phyloP scores from a whole-genome alignment of 2,888 invertebrate genomes.

The Latheticus oryzae region DNA sequence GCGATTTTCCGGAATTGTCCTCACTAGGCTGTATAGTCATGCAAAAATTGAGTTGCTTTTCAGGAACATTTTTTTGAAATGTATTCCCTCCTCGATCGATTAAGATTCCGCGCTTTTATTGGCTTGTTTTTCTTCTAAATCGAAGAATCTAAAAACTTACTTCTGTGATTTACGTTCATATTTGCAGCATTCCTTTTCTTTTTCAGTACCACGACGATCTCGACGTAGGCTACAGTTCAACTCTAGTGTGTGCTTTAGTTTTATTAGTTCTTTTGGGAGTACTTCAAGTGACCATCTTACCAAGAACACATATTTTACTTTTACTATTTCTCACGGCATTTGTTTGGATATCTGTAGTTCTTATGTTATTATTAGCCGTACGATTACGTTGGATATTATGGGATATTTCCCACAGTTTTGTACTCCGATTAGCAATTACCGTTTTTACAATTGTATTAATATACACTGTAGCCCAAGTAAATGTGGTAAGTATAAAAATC shows the following conservation, averaged over 20 bases:
- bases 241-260: slow-evolving; percentile 80
- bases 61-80: no score
- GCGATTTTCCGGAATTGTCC: no score
- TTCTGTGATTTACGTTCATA: no score
- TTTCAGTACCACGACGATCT: slow-evolving; percentile 85
- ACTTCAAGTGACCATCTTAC: slow-evolving; percentile 83
- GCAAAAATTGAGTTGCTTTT: no score
- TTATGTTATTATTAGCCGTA: slow-evolving; percentile 86
- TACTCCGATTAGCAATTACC: slow-evolving; percentile 85
- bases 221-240: slow-evolving; percentile 87
- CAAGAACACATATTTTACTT: slow-evolving; percentile 85
- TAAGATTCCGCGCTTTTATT: no score
- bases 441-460: slow-evolving; percentile 88
- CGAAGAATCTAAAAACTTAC: no score
- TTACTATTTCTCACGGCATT: slow-evolving; percentile 89
- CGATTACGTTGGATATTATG: slow-evolving; percentile 85
- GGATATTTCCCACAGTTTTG: slow-evolving; percentile 87
- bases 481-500: slow-evolving; percentile 81
- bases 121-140: no score
- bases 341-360: slow-evolving; percentile 88
- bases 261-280: slow-evolving; percentile 81
- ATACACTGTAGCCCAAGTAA: slow-evolving; percentile 91
- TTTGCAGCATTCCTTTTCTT: no score
- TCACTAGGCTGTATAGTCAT: no score
- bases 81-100: no score